Evolutionary conservation across 2,888 invertebrate genomes (phyloP), one percentile per base, ranked within the genome.

Genomic region (Marronus borbonicus): DNA sequence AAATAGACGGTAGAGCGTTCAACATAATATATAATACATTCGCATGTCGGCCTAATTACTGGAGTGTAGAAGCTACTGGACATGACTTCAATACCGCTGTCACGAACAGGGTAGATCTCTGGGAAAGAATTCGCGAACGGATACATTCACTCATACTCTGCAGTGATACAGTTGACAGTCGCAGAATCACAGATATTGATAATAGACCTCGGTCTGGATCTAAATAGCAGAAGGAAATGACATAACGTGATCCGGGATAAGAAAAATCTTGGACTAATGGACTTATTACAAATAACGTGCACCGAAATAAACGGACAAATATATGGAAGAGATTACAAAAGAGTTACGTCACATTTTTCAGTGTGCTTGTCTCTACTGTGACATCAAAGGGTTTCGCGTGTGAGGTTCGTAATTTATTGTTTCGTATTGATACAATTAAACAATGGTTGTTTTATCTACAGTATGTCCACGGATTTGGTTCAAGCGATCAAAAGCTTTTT

Each of bases 41-140:
- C 82, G 81, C 81, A 82, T 83, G 82, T 83, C 85, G 84, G 82
- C 84, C 85, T 86, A 86, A 86, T 86, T 86, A 86, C 84, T 84
- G 84, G 83, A 84, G 84, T 84, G 84, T 85, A 80, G 83, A 80
- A 80, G 80, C 82, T 82, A 84, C 83, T 85, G 86, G 86, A 87
- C 86, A 84, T 82, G 84, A 81, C 83, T 84, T 86, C 85, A 86
- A 86, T 86, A 83, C 84, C 76, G 81, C 85, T 86, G 88, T 87
- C 88, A 86, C 78, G 79, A 66, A 82, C 87, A 86, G 85, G 79
- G 82, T 83, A 31, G 81, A 79, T 81, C 82, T 83, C 72, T 85
- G 84, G 83, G 85, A 86, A 79, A 87, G 87, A 87, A 86, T 86
- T 85, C 86, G 86, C 86, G 85, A 85, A 83, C 85, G 84, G 83